phyloP scores from a whole-genome alignment of 2,797 vertebrate genomes.

The Gila robusta region DNA sequence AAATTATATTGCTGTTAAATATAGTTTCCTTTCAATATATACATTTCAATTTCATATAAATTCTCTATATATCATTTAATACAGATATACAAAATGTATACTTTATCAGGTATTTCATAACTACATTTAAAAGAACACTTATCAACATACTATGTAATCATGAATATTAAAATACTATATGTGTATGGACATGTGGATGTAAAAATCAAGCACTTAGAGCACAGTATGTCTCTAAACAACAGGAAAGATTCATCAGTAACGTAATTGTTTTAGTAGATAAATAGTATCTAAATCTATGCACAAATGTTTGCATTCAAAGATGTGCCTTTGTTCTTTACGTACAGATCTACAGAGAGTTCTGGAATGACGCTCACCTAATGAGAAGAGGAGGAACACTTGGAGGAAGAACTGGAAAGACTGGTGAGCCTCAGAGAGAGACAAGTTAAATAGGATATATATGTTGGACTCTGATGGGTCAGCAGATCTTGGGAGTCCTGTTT shows the following conservation, averaged over 20 bases:
- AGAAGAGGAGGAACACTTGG: slow-evolving; percentile 68
- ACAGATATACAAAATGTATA: neutral
- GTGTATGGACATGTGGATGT: neutral
- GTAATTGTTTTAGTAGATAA: neutral
- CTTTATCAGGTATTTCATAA: neutral
- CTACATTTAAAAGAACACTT: neutral
- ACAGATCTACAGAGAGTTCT: slow-evolving; percentile 34
- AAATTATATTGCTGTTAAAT: neutral
- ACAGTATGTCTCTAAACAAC: neutral
- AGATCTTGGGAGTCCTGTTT: slow-evolving; percentile 75
- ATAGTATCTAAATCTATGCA: neutral
- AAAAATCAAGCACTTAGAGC: neutral
- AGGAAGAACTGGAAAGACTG: slow-evolving; percentile 71
- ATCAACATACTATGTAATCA: neutral
- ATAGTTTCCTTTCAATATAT: neutral
- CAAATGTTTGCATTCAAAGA: neutral
- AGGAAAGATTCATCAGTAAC: neutral
- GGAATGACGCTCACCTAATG: slow-evolving; percentile 60
- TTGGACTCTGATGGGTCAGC: slow-evolving; percentile 73
- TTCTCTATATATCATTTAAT: neutral
- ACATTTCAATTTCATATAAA: neutral
- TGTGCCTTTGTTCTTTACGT: slow-evolving; percentile 13
- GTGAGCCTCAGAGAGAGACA: slow-evolving; percentile 68
- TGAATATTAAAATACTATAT: neutral
- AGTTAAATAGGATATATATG: slow-evolving; percentile 76